Conservation (phyloP, 2,888 invertebrate genomes). For the Drosophila fungiperda region DNA sequence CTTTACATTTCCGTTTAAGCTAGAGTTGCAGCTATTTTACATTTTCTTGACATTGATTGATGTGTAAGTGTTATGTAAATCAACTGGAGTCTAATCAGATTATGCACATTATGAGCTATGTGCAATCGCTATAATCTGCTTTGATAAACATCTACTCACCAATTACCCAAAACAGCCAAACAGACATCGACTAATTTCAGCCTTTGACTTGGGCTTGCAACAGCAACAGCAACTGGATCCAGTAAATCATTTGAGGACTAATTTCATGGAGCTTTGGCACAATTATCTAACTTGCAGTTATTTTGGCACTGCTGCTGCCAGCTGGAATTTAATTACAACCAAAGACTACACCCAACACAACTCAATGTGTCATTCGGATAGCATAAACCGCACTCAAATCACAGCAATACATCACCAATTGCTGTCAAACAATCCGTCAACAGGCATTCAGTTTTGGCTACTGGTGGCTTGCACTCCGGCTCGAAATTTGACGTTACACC, state of each 20-base stretch:
- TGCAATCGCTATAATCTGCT: conserved; percentile 11
- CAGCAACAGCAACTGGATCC: conserved; percentile 7
- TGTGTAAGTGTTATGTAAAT: conserved; percentile 28
- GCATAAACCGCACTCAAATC: conserved; percentile 9
- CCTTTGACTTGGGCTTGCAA: conserved; percentile 16
- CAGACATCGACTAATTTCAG: conserved; percentile 11
- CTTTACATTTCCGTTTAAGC: conserved; percentile 20
- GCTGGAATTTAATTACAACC: conserved; percentile 69
- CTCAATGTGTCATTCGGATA: conserved; percentile 16
- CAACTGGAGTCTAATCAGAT: conserved; percentile 17
- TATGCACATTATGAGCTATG: neutral
- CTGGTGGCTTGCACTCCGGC: neutral
- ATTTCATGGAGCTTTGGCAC: conserved; percentile 65
- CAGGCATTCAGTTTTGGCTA: neutral
- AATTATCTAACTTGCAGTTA: conserved; percentile 43
- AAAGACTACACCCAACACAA: neutral
- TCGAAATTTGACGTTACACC: neutral
- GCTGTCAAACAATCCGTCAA: conserved; percentile 12
- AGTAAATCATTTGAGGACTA: conserved; percentile 49
- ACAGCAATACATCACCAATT: conserved; percentile 1
- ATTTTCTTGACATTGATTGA: conserved; percentile 50
- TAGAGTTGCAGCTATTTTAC: conserved; percentile 9
- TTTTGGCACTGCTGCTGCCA: conserved; percentile 15
- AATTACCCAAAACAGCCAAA: conserved; percentile 23
- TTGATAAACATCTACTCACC: conserved; percentile 3